A percentile compares a stretch with the other conserved stretches of the same genome.
phyloP scores from a whole-genome alignment of 1,140 invertebrate species.

The Drosophila tristis region DNA sequence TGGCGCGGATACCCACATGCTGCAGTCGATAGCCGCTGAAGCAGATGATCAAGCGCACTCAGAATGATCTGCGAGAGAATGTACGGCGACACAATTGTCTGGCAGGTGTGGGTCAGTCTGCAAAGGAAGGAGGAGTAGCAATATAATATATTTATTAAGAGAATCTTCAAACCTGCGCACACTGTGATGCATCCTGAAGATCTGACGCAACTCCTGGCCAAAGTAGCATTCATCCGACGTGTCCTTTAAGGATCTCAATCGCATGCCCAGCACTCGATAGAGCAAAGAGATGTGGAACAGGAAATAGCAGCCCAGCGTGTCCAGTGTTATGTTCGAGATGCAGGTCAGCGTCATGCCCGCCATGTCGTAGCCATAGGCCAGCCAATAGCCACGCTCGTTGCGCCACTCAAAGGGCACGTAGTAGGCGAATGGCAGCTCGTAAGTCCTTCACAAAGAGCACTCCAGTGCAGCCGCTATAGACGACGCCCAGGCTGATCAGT shows the following conservation, averaged over 20 bases:
- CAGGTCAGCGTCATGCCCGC: conserved; percentile 65
- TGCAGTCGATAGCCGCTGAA: conserved; percentile 72
- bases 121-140: background rate
- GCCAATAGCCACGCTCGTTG: conserved; percentile 46
- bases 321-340: conserved; percentile 63
- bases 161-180: conserved; percentile 36
- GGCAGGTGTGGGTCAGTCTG: conserved; percentile 57
- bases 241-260: conserved; percentile 34
- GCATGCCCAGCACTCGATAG: conserved; percentile 58
- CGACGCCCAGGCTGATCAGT: conserved; percentile 54
- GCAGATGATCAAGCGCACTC: conserved; percentile 79
- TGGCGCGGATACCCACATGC: conserved; percentile 50
- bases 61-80: conserved; percentile 71
- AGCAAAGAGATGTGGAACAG: conserved; percentile 68
- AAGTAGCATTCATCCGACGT: conserved; percentile 19
- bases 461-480: conserved; percentile 49
- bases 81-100: conserved; percentile 63
- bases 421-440: conserved; percentile 66
- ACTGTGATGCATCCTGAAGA: conserved; percentile 56
- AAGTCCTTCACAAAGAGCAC: conserved; percentile 59
- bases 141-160: background rate
- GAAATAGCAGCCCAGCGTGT: conserved; percentile 71
- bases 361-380: conserved; percentile 65
- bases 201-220: conserved; percentile 26
- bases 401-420: conserved; percentile 75